Conservation (phyloP, 2,797 vertebrate species). For the Diceros bicornis region DNA sequence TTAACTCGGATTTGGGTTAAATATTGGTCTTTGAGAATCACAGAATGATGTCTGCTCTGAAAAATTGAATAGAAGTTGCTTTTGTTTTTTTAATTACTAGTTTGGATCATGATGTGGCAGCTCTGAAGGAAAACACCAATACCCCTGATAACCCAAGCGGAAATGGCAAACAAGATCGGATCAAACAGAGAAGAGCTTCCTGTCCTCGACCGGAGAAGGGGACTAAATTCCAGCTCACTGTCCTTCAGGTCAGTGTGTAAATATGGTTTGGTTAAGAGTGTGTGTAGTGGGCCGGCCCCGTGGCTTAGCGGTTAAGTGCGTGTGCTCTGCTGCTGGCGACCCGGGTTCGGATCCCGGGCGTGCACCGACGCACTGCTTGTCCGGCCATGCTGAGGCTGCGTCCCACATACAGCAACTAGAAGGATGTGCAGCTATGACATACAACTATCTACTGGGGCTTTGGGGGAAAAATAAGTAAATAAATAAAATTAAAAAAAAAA, state of each 20-base stretch:
- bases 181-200: constrained; percentile 94
- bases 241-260: constrained; percentile 92
- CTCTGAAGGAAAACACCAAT: constrained; percentile 79
- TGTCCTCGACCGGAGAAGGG: constrained; percentile 93
- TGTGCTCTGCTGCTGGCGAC: too few species aligned
- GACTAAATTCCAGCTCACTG: constrained; percentile 95
- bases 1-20: constrained; percentile 30
- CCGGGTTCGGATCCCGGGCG: too few species aligned
- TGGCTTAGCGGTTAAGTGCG: too few species aligned
- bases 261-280: constrained; percentile 10
- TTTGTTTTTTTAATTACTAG: constrained; percentile 71
- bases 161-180: constrained; percentile 93
- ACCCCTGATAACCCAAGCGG: constrained; percentile 78
- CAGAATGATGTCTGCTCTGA: not conserved
- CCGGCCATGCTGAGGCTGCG: too few species aligned
- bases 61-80: constrained; percentile 39
- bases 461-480: too few species aligned
- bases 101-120: constrained; percentile 72
- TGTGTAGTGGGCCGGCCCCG: not conserved
- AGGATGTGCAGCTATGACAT: too few species aligned
- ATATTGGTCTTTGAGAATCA: constrained; percentile 24
- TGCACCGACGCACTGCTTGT: too few species aligned
- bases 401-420: too few species aligned
- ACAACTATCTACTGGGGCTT: too few species aligned
- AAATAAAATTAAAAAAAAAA: not conserved